phyloP scores from a whole-genome alignment of 1,140 invertebrate genomes.

The Zaprionus capensis region DNA sequence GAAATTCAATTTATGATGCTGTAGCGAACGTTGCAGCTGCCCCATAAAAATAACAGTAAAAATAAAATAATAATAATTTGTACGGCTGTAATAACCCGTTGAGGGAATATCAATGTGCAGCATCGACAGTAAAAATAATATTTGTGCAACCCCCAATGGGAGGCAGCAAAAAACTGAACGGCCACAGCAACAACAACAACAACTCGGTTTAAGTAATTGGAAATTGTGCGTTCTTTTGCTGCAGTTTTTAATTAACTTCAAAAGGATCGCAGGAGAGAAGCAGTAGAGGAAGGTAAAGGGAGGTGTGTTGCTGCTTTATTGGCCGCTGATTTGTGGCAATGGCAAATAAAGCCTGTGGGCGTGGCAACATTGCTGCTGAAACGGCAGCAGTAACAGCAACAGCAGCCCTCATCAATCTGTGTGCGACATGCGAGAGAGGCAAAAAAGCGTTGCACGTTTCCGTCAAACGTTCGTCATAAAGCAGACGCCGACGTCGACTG shows the following conservation, averaged over 20 bases:
- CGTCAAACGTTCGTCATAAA: slow-evolving; percentile 63
- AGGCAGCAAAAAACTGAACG: slow-evolving; percentile 4
- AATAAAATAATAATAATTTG: slow-evolving; percentile 5
- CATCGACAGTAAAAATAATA: slow-evolving; percentile 64
- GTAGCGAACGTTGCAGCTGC: background rate
- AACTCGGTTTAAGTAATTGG: slow-evolving; percentile 61
- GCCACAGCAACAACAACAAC: background rate
- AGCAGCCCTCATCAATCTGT: slow-evolving; percentile 69
- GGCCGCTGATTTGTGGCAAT: slow-evolving; percentile 76
- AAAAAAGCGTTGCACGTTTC: slow-evolving; percentile 53
- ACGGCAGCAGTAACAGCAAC: background rate
- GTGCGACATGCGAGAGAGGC: slow-evolving; percentile 23
- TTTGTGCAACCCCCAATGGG: slow-evolving; percentile 50
- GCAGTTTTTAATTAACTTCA: slow-evolving; percentile 74
- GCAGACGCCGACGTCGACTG: slow-evolving; percentile 32
- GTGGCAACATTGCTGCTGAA: slow-evolving; percentile 45
- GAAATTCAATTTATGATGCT: slow-evolving; percentile 58
- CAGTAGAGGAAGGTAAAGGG: background rate
- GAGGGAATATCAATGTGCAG: slow-evolving; percentile 63
- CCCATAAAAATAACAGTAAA: slow-evolving; percentile 14
- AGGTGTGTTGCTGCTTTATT: slow-evolving; percentile 50
- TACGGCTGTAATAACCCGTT: slow-evolving; percentile 1
- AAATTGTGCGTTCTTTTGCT: slow-evolving; percentile 36
- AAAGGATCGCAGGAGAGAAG: slow-evolving; percentile 53
- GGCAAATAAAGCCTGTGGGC: slow-evolving; percentile 66